These are phyloP conservation scores for Zaprionus inermis DNA, from an alignment of 1,140 invertebrate genomes.

Conservation along the genomic window DNA sequence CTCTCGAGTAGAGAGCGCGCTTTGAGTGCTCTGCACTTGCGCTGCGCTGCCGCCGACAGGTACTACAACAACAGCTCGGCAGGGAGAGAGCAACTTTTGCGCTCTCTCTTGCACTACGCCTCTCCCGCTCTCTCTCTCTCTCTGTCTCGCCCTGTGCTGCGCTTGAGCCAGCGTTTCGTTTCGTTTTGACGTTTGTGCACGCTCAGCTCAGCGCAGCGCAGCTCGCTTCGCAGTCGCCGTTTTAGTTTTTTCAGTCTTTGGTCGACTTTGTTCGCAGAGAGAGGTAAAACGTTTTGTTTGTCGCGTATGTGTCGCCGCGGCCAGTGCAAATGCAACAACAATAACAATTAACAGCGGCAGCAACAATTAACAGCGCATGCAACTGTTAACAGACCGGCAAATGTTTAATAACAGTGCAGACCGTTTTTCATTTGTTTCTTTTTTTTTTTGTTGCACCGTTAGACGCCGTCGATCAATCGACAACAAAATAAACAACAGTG, in stretches of 20 bases:
- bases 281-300: constrained; percentile 61
- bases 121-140: constrained; percentile 19
- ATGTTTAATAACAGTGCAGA: constrained; percentile 25
- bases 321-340: constrained; percentile 27
- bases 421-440: too few relatives aligned
- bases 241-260: constrained; percentile 75
- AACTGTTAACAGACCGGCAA: constrained; percentile 38
- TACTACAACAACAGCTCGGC: constrained; percentile 35
- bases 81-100: constrained; percentile 1
- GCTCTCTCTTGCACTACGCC: constrained; percentile 30
- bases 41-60: constrained; percentile 65
- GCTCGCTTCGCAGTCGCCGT: constrained; percentile 43
- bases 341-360: constrained; percentile 26
- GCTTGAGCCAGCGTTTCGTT: constrained; percentile 50
- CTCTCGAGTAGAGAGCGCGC: constrained; percentile 4
- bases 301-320: constrained; percentile 43
- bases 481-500: not conserved
- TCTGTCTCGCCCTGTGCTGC: constrained; percentile 20
- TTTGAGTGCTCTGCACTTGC: constrained; percentile 76
- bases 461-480: constrained; percentile 44
- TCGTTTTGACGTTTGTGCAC: constrained; percentile 14
- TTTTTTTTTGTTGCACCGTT: not conserved
- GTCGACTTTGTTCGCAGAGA: constrained; percentile 69
- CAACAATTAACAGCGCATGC: constrained; percentile 31
- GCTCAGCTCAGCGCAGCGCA: constrained; percentile 45